Conservation (phyloP, 2,113 vertebrate species). For the Stegastes partitus region DNA sequence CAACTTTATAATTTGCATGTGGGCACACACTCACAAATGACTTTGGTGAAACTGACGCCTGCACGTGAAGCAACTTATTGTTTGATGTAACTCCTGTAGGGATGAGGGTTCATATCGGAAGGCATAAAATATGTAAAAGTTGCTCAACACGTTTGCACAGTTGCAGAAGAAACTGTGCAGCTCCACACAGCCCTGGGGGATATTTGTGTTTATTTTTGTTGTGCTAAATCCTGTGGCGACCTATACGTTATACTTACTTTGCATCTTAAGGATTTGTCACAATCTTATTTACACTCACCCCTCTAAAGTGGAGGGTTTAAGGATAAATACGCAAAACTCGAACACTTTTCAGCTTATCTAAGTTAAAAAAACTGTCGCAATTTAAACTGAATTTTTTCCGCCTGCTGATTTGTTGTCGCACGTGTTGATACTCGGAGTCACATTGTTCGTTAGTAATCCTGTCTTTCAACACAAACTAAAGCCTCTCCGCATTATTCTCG, state of each 20-base stretch:
- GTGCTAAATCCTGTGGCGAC: background rate
- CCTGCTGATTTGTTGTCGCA: background rate
- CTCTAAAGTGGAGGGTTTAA: too few relatives aligned
- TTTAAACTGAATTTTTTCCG: too few relatives aligned
- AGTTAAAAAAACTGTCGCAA: too few relatives aligned
- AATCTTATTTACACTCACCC: too few relatives aligned
- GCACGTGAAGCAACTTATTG: background rate
- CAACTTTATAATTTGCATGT: too few relatives aligned
- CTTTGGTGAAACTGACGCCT: background rate
- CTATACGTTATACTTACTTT: background rate
- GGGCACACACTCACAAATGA: too few relatives aligned
- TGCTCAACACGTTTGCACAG: background rate
- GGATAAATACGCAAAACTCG: too few relatives aligned
- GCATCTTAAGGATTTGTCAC: too few relatives aligned
- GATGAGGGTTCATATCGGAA: background rate
- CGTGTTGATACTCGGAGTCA: background rate
- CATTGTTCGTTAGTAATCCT: background rate
- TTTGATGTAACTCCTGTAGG: background rate
- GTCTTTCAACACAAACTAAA: slow-evolving; percentile 5
- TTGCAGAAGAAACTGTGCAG: background rate
- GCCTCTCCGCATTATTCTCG: background rate
- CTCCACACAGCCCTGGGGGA: background rate
- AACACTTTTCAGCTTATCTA: too few relatives aligned
- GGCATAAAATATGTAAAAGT: background rate
- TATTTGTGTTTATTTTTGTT: background rate